These are phyloP conservation scores for Sepiola atlantica DNA, from an alignment of 2,888 invertebrate species.

Conservation along the genomic window DNA sequence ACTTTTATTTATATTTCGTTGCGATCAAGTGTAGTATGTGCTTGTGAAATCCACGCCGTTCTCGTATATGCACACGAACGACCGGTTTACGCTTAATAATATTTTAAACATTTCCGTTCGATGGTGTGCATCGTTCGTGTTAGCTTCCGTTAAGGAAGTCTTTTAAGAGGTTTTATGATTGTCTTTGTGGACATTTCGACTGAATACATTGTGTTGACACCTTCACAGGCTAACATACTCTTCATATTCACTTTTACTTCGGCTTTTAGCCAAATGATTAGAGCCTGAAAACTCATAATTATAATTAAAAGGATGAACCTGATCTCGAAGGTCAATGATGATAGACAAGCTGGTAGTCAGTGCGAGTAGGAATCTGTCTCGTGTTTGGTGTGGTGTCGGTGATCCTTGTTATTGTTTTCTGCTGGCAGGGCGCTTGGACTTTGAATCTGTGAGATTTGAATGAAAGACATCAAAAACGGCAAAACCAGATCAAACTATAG, in stretches of 20 bases:
- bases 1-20: too few relatives aligned
- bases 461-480: neutral
- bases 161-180: neutral
- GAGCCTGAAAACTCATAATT: slow-evolving; percentile 4
- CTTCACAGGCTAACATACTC: neutral
- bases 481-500: neutral
- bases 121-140: neutral
- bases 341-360: neutral
- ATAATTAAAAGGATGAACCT: slow-evolving; percentile 9
- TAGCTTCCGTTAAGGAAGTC: slow-evolving; percentile 32
- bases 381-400: neutral
- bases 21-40: too few relatives aligned
- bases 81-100: neutral
- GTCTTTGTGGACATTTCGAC: neutral
- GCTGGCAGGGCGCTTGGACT: neutral
- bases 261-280: slow-evolving; percentile 32
- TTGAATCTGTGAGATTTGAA: neutral
- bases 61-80: neutral
- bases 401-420: neutral
- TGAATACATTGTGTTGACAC: neutral
- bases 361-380: neutral
- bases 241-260: neutral
- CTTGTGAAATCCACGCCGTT: too few relatives aligned
- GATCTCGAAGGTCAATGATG: neutral
- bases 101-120: slow-evolving; percentile 32